phyloP scores from a whole-genome alignment of 1,140 invertebrate genomes.

The Penaeus vannamei region DNA sequence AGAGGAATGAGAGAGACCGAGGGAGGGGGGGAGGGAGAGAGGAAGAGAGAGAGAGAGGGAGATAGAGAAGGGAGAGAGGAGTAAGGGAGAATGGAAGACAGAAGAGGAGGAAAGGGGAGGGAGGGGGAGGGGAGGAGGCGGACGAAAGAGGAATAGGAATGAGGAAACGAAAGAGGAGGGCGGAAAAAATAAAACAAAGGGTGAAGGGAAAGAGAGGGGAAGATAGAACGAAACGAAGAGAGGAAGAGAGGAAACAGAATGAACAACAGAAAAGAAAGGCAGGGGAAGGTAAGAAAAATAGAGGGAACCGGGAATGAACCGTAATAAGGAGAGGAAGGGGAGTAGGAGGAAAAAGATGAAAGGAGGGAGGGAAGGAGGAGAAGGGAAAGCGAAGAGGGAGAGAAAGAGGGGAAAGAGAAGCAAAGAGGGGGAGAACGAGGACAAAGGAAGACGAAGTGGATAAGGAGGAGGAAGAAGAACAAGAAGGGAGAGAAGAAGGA shows the following conservation, averaged over 20 bases:
- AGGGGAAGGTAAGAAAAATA: not conserved
- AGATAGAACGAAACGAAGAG: not conserved
- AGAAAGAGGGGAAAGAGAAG: not conserved
- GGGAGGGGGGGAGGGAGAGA: too few relatives aligned
- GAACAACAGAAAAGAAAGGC: too few relatives aligned
- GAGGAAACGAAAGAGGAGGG: not conserved
- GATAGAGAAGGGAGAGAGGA: not conserved
- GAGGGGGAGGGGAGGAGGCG: not conserved
- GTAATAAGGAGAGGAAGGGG: not conserved
- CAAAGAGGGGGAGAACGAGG: not conserved
- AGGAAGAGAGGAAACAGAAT: not conserved
- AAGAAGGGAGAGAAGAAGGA: not conserved
- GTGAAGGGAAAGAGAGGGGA: not conserved
- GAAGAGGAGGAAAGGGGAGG: not conserved
- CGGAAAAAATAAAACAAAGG: too few relatives aligned
- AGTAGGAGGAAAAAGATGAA: not conserved
- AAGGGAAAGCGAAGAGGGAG: not conserved
- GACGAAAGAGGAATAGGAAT: not conserved
- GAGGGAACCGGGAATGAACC: not conserved
- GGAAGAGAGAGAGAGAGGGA: not conserved
- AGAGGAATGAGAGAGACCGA: too few relatives aligned
- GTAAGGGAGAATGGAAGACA: not conserved
- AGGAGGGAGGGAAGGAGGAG: not conserved
- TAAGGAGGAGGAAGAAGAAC: not conserved
- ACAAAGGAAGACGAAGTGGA: conserved; percentile 17